Conservation (phyloP, 2,113 vertebrate genomes). For the Microcebus lehilahytsara region DNA sequence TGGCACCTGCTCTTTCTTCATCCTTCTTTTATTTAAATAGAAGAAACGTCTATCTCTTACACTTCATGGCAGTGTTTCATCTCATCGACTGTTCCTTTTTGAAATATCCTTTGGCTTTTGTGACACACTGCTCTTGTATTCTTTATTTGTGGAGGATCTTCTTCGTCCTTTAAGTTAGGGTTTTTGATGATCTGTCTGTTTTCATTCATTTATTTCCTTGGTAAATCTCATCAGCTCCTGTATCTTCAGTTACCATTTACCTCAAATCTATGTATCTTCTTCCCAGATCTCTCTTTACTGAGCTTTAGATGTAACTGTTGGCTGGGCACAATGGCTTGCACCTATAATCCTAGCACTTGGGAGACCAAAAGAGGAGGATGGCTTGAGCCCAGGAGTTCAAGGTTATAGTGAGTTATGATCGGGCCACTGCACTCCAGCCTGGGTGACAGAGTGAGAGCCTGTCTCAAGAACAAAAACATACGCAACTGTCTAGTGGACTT, state of each 20-base stretch:
- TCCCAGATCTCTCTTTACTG: not conserved
- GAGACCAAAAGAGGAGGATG: too few relatives aligned
- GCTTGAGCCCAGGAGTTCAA: too few relatives aligned
- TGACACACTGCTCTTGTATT: not conserved
- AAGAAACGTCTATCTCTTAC: not conserved
- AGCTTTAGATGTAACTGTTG: not conserved
- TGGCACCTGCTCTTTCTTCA: not conserved
- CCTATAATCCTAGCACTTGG: too few relatives aligned
- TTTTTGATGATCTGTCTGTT: not conserved
- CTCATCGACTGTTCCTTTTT: not conserved
- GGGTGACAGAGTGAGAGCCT: too few relatives aligned
- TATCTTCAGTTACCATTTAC: not conserved
- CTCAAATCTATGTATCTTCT: not conserved
- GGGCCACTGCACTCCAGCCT: too few relatives aligned
- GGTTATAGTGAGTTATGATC: too few relatives aligned
- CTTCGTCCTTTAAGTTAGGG: not conserved
- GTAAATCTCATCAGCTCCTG: not conserved
- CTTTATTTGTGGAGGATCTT: not conserved
- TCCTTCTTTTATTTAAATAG: not conserved
- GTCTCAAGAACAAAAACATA: too few relatives aligned
- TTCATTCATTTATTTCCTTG: not conserved
- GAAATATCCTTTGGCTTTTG: not conserved
- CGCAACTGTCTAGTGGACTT: not conserved
- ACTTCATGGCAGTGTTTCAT: not conserved
- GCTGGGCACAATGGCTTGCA: too few relatives aligned